phyloP scores from a whole-genome alignment of 2,888 invertebrate species.

The Anthophora plumipes region DNA sequence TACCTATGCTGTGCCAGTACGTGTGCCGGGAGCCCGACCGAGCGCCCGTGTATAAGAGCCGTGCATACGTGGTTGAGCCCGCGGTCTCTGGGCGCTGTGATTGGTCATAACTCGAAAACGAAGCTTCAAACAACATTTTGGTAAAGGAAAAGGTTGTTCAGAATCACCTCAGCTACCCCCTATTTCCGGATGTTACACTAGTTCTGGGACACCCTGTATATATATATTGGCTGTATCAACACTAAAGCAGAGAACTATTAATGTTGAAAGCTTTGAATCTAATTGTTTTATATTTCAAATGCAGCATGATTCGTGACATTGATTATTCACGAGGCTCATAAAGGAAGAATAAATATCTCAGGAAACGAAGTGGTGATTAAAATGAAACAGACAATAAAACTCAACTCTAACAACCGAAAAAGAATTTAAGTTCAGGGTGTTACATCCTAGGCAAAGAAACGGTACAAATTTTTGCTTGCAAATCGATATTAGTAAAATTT shows the following conservation, averaged over 20 bases:
- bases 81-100: no score
- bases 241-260: conserved; percentile 44
- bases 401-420: background rate
- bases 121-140: no score
- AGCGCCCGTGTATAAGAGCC: no score
- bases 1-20: no score
- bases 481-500: conserved; percentile 11
- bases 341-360: conserved; percentile 36
- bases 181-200: no score
- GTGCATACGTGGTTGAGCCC: no score
- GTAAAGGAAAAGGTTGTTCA: no score
- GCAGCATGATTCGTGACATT: conserved; percentile 43
- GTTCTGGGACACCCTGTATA: no score
- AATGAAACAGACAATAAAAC: conserved; percentile 30
- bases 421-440: background rate
- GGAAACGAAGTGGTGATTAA: conserved; percentile 27
- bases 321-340: conserved; percentile 51
- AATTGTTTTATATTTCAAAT: conserved; percentile 41
- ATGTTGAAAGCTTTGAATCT: conserved; percentile 45
- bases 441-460: background rate
- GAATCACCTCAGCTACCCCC: no score
- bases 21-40: no score
- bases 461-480: background rate
- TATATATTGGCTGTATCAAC: conserved; percentile 48
- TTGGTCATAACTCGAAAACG: no score